phyloP scores from a whole-genome alignment of 1,140 invertebrate genomes.

The Drosophila azteca region DNA sequence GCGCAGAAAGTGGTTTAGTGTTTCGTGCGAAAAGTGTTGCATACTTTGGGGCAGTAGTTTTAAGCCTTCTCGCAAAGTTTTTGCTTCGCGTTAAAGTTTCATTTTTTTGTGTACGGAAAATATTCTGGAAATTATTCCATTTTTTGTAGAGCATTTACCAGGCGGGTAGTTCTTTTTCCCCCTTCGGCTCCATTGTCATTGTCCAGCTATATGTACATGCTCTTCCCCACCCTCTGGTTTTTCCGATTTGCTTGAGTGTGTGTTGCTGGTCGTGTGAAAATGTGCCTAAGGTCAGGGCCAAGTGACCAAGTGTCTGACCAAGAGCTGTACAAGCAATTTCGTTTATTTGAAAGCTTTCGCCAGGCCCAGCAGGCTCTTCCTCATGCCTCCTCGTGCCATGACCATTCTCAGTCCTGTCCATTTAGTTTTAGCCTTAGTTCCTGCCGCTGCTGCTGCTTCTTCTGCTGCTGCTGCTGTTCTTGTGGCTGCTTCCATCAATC shows the following conservation, averaged over 20 bases:
- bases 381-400: not conserved
- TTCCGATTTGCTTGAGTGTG: slow-evolving; percentile 26
- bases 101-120: not conserved
- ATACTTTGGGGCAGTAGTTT: slow-evolving; percentile 14
- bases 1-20: no score
- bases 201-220: not conserved
- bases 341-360: slow-evolving; percentile 60
- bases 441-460: not conserved
- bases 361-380: not conserved
- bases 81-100: not conserved
- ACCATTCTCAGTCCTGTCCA: slow-evolving; percentile 4
- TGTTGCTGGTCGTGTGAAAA: slow-evolving; percentile 65
- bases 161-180: not conserved
- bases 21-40: not conserved
- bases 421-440: slow-evolving; percentile 47
- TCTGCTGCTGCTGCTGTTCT: not conserved
- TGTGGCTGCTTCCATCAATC: slow-evolving; percentile 29
- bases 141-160: slow-evolving; percentile 1
- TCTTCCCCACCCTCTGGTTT: slow-evolving; percentile 4
- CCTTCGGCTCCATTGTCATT: slow-evolving; percentile 3
- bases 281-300: slow-evolving; percentile 70
- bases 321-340: slow-evolving; percentile 59
- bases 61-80: not conserved
- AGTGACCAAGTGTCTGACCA: slow-evolving; percentile 44
- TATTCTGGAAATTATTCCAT: not conserved